Evolutionary conservation across 2,888 invertebrate species (phyloP), one percentile per base, ranked within the genome.

Genomic region (Leucophora obtusa): DNA sequence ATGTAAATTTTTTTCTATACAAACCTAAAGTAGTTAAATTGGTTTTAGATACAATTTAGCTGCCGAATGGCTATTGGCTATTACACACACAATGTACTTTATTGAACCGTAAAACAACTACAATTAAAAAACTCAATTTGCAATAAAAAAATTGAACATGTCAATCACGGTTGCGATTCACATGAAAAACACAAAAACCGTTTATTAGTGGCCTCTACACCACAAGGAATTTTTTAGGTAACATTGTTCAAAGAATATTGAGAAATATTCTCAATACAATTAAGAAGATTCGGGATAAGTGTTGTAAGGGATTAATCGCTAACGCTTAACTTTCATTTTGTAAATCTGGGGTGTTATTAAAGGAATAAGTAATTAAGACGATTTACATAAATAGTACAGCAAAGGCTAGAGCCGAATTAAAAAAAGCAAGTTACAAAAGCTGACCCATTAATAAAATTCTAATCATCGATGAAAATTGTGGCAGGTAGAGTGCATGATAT

Each of bases 41-140:
- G 71, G 60, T 68, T 78, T 77, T 77, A 72, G 77, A 54, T 66
- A 65, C 47, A 60, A 71, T 35, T 66, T 54, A 66, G 60, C 56
- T 58, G 33, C 47, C 35, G 53, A 33, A 68, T 18, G 50, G 33
- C 69, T 56, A 63, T 35, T 59, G 56, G 65, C 38, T 15, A 62
- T 66, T 77, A 71, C 59, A 72, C 54, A 47, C 10, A 50, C 60
- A 50, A 53, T 7, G 28, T 28, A 4, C 4, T 28, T 68, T 68
- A 75, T 59, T 77, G 81, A 81, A 73, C 77, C 81, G 70, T 66
- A 68, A 81, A 81, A 65, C 63, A 62, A 73, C 81, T 54, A 66
- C 81, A 81, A 74, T 77, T 81, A 77, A 59, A 69, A 77, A 73
- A 77, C 69, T 62, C 81, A 77, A 81, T 77, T 81, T 77, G 70